Evolutionary conservation across 1,140 invertebrate species (phyloP), one percentile per base, ranked within the genome.

Genomic region (Ectropis grisescens): DNA sequence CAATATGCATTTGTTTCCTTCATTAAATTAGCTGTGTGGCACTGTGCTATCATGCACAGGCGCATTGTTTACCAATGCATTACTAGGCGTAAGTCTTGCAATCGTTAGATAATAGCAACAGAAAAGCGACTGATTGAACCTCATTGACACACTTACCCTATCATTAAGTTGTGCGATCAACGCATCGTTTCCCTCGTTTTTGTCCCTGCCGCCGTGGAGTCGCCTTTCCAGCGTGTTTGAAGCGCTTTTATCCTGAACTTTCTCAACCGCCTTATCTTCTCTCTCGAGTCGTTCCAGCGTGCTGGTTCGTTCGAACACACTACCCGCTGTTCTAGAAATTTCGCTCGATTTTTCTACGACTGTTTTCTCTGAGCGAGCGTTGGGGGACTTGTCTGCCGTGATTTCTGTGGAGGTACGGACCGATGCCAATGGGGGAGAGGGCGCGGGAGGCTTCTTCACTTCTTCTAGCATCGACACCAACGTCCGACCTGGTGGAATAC

Each of bases 91-190:
- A n/a, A n/a, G n/a, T n/a, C n/a, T n/a, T n/a, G n/a, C n/a, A n/a
- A n/a, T n/a, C n/a, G n/a, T n/a, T n/a, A n/a, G n/a, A n/a, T n/a
- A n/a, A n/a, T n/a, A n/a, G n/a, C n/a, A n/a, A n/a, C n/a, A n/a
- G n/a, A n/a, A n/a, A n/a, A n/a, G n/a, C n/a, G n/a, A n/a, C n/a
- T n/a, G n/a, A n/a, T n/a, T n/a, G n/a, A n/a, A n/a, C n/a, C n/a
- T n/a, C n/a, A n/a, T n/a, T n/a, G n/a, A n/a, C n/a, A n/a, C n/a
- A 60, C 71, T 61, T 10, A 80, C 75, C 57, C 72, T 80, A 55
- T 58, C 56, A 50, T 68, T 80, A 13, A 80, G 65, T 52, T 80
- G 75, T 22, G 64, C 49, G 32, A 80, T 67, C 29, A 78, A 54
- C 27, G 53, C 58, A 0, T 78, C 67, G 2, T 52, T 43, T 4